Percentiles rank a stretch among this genome's conserved stretches.
Evolutionary conservation across 2,113 vertebrate genomes (phyloP).

Genomic region (Pterophyllum scalare): DNA sequence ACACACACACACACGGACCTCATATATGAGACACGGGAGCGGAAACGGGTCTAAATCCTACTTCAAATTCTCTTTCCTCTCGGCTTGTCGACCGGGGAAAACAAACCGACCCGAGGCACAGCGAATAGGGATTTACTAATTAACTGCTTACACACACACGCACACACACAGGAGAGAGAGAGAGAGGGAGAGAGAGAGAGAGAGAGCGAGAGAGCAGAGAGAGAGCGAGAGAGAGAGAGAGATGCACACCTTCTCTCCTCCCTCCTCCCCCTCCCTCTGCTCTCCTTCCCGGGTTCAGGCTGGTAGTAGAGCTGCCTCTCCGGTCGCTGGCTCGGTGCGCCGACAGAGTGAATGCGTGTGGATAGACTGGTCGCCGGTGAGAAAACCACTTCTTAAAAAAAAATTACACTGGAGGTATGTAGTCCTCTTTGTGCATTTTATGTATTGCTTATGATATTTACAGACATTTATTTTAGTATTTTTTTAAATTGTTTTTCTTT

Average conservation of each 20-base stretch:
- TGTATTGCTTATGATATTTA: not conserved
- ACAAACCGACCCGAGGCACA: constrained; percentile 87
- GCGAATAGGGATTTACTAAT: constrained; percentile 88
- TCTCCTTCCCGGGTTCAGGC: constrained; percentile 76
- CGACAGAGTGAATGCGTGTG: constrained; percentile 67
- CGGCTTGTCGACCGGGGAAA: constrained; percentile 89
- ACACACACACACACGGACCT: constrained; percentile 68
- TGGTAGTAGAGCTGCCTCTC: constrained; percentile 74
- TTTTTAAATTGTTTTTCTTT: not conserved
- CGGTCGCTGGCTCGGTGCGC: constrained; percentile 76
- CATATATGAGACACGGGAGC: constrained; percentile 84
- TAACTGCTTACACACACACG: constrained; percentile 80
- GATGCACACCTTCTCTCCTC: constrained; percentile 73
- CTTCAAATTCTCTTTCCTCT: constrained; percentile 89
- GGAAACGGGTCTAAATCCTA: constrained; percentile 90
- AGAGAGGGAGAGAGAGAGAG: constrained; percentile 20
- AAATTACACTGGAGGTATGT: constrained; percentile 73
- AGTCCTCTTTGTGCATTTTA: not conserved
- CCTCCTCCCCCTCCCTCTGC: constrained; percentile 62
- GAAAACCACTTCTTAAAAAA: constrained; percentile 43
- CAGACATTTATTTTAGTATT: not conserved
- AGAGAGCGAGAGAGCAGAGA: constrained; percentile 21
- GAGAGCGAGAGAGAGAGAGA: constrained; percentile 36
- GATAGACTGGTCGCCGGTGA: constrained; percentile 71
- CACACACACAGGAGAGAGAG: not conserved